Base-by-base conservation (phyloP, 2,797 vertebrate genomes). In the Ispidina lecontei region DNA sequence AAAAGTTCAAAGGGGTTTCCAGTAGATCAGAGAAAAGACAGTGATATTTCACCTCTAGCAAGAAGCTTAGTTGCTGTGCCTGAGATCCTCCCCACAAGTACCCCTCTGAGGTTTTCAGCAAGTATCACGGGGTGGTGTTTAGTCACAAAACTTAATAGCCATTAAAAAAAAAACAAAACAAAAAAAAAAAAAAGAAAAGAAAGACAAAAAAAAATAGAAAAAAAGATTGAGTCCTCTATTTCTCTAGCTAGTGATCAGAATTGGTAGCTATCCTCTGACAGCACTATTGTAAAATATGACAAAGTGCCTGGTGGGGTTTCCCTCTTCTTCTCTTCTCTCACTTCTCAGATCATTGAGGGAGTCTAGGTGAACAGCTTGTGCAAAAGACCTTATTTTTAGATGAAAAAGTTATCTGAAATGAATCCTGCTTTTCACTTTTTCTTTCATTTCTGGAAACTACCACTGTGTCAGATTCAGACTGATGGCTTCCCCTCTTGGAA, bases 371-470 rank as follows among this genome's bases (percentile, higher is more conserved):
- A 55, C 39, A 86, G 60, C 43, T 72, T 94, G 59, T 56, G 46
- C 35, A 76, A 87, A 52, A 86, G n/a, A 25, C 77, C 31, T 86
- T 59, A 86, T 75, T 90, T 94, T 94, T 52, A 91, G 77, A 94
- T 87, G 5, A 91, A 91, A 91, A 93, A 26, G 52, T 65, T 74
- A 70, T 17, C 84, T 70, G 39, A 88, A 92, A 88, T 0, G 1
- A 92, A 82, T 60, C 37, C 28, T 3, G 3, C 73, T 90, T 91
- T 35, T 55, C 80, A 59, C 18, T 75, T 70, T 86, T 84, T 44
- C 59, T 93, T 93, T 94, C 49, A 87, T 93, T 91, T 87, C 77
- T 91, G 93, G 77, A 88, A 82, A 91, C 68, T 63, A 76, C 67
- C 41, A 37, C 71, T 76, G 33, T 60, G 64, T 74, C 58, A 85